phyloP scores from a whole-genome alignment of 2,797 vertebrate species.

The Pogonophryne albipinna region DNA sequence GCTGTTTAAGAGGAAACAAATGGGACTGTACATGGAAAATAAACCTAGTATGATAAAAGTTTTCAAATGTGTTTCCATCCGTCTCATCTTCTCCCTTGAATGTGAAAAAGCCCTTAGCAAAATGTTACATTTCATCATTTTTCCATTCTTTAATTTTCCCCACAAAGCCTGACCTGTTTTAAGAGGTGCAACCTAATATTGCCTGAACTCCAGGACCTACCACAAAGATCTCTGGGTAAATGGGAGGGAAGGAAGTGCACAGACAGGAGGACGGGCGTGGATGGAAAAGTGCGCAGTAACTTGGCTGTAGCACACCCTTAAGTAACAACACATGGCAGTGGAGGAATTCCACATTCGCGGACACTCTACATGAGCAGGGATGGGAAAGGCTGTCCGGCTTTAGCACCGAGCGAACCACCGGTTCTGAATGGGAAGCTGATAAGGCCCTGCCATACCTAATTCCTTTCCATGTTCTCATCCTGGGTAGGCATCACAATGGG shows the following conservation, averaged over 20 bases:
- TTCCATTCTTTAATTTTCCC: slow-evolving; percentile 90
- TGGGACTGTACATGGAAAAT: slow-evolving; percentile 60
- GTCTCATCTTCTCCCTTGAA: slow-evolving; percentile 69
- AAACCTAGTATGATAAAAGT: slow-evolving; percentile 69
- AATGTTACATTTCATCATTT: slow-evolving; percentile 86
- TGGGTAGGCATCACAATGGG: slow-evolving; percentile 91
- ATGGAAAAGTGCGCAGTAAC: slow-evolving; percentile 91
- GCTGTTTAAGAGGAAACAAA: slow-evolving; percentile 29
- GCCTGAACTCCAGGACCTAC: slow-evolving; percentile 89
- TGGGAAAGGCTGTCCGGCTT: slow-evolving; percentile 65
- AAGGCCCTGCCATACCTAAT: slow-evolving; percentile 84
- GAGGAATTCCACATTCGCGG: slow-evolving; percentile 83
- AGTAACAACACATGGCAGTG: slow-evolving; percentile 91
- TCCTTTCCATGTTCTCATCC: slow-evolving; percentile 93
- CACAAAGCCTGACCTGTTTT: slow-evolving; percentile 88
- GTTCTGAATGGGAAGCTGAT: slow-evolving; percentile 86
- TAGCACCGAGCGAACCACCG: slow-evolving; percentile 72
- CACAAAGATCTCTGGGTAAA: slow-evolving; percentile 93
- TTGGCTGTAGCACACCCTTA: slow-evolving; percentile 86
- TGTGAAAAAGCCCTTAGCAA: slow-evolving; percentile 75
- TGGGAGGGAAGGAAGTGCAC: slow-evolving; percentile 93
- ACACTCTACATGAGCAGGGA: slow-evolving; percentile 68
- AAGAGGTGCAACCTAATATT: slow-evolving; percentile 90
- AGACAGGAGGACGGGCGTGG: slow-evolving; percentile 95
- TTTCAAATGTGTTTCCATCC: slow-evolving; percentile 74